Conservation (phyloP, 1,140 invertebrate species). For the Cecropterus lyciades region DNA sequence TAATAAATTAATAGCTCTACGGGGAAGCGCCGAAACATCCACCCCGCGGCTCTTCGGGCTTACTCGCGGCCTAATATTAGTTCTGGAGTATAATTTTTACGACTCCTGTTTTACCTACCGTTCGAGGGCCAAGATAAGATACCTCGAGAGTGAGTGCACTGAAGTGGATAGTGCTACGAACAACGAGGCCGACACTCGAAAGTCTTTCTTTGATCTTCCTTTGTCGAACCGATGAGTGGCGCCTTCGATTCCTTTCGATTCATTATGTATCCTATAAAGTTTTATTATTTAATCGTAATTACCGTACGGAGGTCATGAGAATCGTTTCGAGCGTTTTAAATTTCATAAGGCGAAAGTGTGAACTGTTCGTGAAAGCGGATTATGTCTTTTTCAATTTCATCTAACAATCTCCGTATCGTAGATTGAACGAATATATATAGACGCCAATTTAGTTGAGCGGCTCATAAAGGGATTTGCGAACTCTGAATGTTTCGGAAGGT, state of each 20-base stretch:
- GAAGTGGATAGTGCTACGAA: constrained; percentile 61
- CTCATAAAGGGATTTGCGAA: constrained; percentile 69
- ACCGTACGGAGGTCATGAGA: constrained; percentile 53
- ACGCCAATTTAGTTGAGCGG: constrained; percentile 59
- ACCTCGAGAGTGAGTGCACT: constrained; percentile 55
- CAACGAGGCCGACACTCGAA: constrained; percentile 60
- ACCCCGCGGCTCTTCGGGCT: constrained; percentile 44
- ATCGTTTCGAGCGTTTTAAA: constrained; percentile 52
- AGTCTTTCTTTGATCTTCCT: constrained; percentile 67
- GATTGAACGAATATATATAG: constrained; percentile 39
- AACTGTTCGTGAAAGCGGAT: constrained; percentile 62
- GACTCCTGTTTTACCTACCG: constrained; percentile 73
- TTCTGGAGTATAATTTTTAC: constrained; percentile 77
- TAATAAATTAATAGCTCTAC: constrained; percentile 67
- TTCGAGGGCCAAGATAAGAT: constrained; percentile 72
- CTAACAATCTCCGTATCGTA: constrained; percentile 43
- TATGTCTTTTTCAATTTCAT: constrained; percentile 59
- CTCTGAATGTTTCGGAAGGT: constrained; percentile 55
- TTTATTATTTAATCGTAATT: constrained; percentile 56
- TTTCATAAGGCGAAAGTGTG: constrained; percentile 64
- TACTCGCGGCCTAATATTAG: constrained; percentile 60
- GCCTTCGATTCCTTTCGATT: constrained; percentile 45
- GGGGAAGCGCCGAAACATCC: constrained; percentile 48
- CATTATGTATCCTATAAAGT: constrained; percentile 57
- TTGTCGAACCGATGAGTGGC: constrained; percentile 50